Conservation (phyloP, 92 coral and sea anemone species). For the Paragorgia papillata region DNA sequence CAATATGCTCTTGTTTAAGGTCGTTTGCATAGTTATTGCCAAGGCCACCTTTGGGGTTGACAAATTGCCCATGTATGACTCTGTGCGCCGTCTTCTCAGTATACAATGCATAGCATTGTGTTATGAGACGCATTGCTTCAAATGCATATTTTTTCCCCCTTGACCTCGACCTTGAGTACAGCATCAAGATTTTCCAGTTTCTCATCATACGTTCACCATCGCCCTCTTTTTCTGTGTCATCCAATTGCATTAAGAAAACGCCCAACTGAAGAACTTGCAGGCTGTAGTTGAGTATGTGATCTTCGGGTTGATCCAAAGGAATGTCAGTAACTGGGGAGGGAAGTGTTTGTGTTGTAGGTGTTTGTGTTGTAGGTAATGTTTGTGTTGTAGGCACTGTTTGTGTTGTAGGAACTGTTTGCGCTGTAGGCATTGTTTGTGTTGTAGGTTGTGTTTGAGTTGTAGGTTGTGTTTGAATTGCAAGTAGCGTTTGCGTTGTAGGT, state of each 20-base stretch:
- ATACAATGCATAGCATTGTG: slow-evolving; percentile 55
- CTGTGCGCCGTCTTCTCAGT: slow-evolving; percentile 51
- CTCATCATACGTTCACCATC: slow-evolving; percentile 61
- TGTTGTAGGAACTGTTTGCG: too few relatives aligned
- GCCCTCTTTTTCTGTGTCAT: slow-evolving; percentile 69
- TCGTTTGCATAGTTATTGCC: slow-evolving; percentile 66
- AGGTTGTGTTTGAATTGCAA: too few relatives aligned
- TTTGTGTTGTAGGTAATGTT: too few relatives aligned
- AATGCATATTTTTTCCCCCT: neutral
- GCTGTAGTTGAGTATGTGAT: slow-evolving; percentile 60
- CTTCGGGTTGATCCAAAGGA: too few relatives aligned
- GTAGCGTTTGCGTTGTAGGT: too few relatives aligned
- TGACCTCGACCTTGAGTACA: neutral
- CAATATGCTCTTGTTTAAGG: slow-evolving; percentile 65
- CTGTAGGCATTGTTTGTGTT: too few relatives aligned
- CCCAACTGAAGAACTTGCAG: slow-evolving; percentile 61
- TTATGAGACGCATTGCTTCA: too few relatives aligned
- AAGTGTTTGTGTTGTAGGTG: too few relatives aligned
- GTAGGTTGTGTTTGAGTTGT: too few relatives aligned
- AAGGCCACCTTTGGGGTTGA: slow-evolving; percentile 64
- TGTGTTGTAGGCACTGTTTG: too few relatives aligned
- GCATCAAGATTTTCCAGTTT: slow-evolving; percentile 33
- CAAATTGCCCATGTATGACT: slow-evolving; percentile 61
- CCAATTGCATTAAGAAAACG: slow-evolving; percentile 58
- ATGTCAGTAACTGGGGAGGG: too few relatives aligned